phyloP scores from a whole-genome alignment of 1,140 invertebrate genomes.

The Drosophila carrolli region DNA sequence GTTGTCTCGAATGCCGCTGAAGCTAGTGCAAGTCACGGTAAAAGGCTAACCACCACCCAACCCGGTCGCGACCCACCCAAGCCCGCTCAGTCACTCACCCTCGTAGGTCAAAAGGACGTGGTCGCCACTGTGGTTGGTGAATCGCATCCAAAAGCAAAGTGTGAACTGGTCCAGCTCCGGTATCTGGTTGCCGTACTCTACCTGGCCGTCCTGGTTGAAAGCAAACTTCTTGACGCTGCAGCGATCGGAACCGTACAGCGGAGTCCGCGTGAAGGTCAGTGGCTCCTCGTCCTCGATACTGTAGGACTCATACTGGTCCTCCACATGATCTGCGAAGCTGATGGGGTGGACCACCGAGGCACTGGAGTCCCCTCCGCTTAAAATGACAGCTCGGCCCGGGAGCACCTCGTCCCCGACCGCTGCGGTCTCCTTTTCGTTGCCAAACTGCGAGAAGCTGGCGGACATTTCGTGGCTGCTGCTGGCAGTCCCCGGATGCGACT shows the following conservation, averaged over 20 bases:
- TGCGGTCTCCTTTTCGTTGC: constrained; percentile 13
- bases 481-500: constrained; percentile 75
- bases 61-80: not conserved
- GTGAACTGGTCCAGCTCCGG: constrained; percentile 93
- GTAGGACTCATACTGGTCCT: constrained; percentile 69
- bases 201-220: constrained; percentile 80
- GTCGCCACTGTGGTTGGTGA: constrained; percentile 91
- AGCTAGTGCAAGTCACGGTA: constrained; percentile 37
- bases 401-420: constrained; percentile 18
- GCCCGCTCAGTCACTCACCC: constrained; percentile 86
- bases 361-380: constrained; percentile 15
- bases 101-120: constrained; percentile 93
- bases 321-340: constrained; percentile 35
- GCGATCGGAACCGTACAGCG: constrained; percentile 54
- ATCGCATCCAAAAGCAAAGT: constrained; percentile 92
- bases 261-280: constrained; percentile 36
- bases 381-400: constrained; percentile 10
- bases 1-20: not conserved
- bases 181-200: constrained; percentile 89
- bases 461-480: constrained; percentile 67
- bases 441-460: constrained; percentile 60
- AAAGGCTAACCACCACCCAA: constrained; percentile 18
- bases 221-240: constrained; percentile 83
- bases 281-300: constrained; percentile 57
- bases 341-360: constrained; percentile 26